Conservation (phyloP, 2,113 vertebrate species). For the Ctenomys sociabilis region DNA sequence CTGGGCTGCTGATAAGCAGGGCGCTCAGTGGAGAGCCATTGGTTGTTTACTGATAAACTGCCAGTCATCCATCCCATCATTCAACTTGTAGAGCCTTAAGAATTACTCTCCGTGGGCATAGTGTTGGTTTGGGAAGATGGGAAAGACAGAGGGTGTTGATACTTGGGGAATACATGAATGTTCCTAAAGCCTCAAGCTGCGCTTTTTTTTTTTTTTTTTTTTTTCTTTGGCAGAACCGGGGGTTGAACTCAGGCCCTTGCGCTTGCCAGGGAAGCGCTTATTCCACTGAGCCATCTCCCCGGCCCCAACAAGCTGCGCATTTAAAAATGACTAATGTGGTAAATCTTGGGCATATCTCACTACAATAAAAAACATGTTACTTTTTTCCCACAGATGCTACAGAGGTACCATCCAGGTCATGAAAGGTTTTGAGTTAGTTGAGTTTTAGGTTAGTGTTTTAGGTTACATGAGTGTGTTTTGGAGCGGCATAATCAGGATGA, state of each 20-base stretch:
- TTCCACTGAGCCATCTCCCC: too few relatives aligned
- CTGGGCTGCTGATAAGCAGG: background rate
- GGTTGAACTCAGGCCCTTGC: too few relatives aligned
- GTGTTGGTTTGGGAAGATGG: background rate
- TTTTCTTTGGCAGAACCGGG: too few relatives aligned
- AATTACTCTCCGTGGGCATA: background rate
- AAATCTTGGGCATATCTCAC: background rate
- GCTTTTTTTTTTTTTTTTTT: too few relatives aligned
- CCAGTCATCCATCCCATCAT: background rate
- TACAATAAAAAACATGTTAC: too few relatives aligned
- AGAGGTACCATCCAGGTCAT: accelerated
- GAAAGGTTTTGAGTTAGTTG: background rate
- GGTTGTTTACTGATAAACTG: background rate
- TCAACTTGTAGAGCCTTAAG: background rate
- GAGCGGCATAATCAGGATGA: accelerated
- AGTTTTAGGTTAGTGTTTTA: background rate
- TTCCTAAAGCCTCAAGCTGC: background rate
- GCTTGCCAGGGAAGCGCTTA: too few relatives aligned
- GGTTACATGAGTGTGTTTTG: background rate
- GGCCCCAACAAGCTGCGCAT: background rate
- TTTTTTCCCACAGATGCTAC: background rate
- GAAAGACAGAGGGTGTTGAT: too few relatives aligned
- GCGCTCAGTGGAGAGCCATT: background rate
- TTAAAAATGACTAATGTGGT: background rate
- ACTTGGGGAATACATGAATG: background rate